These are phyloP conservation scores for Enteromius treurensis DNA, from an alignment of 2,797 vertebrate species.

Conservation along the genomic window DNA sequence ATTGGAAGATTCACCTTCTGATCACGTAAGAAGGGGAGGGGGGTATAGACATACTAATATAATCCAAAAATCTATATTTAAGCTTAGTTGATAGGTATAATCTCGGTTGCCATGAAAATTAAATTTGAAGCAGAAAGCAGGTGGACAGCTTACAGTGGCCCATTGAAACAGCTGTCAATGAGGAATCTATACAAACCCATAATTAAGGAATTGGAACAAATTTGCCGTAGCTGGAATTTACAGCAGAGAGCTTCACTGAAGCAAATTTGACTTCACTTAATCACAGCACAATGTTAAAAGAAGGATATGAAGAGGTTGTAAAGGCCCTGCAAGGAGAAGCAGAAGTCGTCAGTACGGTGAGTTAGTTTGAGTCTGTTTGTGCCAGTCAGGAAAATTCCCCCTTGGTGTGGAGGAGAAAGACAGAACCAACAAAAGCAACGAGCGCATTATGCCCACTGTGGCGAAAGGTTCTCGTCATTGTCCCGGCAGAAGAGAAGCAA, in stretches of 20 bases:
- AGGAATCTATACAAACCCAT: neutral
- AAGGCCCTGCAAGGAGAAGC: slow-evolving; percentile 15
- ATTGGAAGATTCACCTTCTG: neutral
- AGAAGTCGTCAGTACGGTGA: slow-evolving; percentile 22
- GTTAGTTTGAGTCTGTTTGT: slow-evolving; percentile 18
- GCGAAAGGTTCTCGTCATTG: slow-evolving; percentile 49
- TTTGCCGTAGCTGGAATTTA: neutral
- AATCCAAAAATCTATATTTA: neutral
- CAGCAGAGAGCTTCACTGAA: neutral
- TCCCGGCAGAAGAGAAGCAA: slow-evolving; percentile 51
- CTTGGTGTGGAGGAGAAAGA: slow-evolving; percentile 50
- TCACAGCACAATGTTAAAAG: neutral
- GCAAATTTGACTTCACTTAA: neutral
- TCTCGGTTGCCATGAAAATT: neutral
- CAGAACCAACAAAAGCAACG: slow-evolving; percentile 60
- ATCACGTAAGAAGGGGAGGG: neutral
- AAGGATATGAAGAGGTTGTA: slow-evolving; percentile 4
- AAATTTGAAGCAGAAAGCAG: neutral
- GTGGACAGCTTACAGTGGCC: no score
- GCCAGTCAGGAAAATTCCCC: slow-evolving; percentile 51
- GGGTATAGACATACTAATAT: neutral
- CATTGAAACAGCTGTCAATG: neutral
- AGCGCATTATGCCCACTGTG: slow-evolving; percentile 46
- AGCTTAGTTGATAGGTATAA: neutral
- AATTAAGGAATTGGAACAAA: neutral